Evolutionary conservation across 2,888 invertebrate species (phyloP).

Genomic region (Eutolmus rufibarbis): DNA sequence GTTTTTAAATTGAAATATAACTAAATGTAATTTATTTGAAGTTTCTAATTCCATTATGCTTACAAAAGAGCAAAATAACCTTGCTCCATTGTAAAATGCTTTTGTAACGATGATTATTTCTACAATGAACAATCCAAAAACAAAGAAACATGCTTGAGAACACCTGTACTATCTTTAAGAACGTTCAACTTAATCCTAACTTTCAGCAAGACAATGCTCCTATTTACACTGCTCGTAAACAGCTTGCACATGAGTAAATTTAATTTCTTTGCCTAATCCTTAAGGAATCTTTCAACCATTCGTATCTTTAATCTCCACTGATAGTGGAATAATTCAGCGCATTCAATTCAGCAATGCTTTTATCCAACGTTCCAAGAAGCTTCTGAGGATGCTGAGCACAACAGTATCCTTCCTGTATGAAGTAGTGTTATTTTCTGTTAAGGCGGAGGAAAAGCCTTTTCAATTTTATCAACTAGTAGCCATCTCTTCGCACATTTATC

Average conservation of each 20-base stretch:
- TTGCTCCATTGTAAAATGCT: too few relatives aligned
- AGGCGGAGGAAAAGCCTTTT: slow-evolving; percentile 7
- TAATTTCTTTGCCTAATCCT: not conserved
- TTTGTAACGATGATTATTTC: not conserved
- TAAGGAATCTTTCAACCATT: not conserved
- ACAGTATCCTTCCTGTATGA: not conserved
- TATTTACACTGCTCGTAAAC: not conserved
- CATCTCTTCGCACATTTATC: not conserved
- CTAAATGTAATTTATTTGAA: not conserved
- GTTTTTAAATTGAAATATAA: too few relatives aligned
- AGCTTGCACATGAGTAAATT: not conserved
- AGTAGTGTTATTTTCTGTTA: slow-evolving; percentile 16
- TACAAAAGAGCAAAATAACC: not conserved
- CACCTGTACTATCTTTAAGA: not conserved
- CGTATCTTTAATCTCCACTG: not conserved
- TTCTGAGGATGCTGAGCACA: not conserved
- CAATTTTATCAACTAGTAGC: slow-evolving; percentile 15
- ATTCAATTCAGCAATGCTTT: not conserved
- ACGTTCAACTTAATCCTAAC: not conserved
- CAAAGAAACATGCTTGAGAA: not conserved
- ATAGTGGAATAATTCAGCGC: not conserved
- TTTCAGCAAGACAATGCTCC: not conserved
- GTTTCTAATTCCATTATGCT: not conserved
- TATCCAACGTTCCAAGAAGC: not conserved
- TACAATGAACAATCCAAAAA: not conserved